Conservation (phyloP, 2,888 invertebrate genomes). For the Drosophila nr. medialis region DNA sequence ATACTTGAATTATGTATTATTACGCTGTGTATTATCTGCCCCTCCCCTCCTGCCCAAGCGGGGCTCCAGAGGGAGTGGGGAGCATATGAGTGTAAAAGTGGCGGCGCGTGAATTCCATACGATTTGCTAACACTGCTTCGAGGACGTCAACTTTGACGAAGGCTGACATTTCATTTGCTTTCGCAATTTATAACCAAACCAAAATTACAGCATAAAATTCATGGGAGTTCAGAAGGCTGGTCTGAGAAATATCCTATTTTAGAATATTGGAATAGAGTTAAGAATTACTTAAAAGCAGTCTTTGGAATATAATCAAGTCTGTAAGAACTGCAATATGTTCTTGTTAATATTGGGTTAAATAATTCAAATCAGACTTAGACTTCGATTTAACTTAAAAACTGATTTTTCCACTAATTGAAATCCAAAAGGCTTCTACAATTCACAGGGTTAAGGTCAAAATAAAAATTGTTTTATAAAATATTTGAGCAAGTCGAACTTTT, state of each 20-base stretch:
- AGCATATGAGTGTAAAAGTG: constrained; percentile 36
- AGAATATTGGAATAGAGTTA: neutral
- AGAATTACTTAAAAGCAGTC: neutral
- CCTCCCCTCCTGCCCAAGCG: constrained; percentile 3
- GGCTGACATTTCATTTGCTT: constrained; percentile 53
- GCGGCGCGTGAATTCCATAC: constrained; percentile 55
- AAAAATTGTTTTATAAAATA: constrained; percentile 49
- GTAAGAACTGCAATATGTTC: neutral
- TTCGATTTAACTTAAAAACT: neutral
- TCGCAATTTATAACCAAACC: constrained; percentile 57
- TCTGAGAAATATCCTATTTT: neutral
- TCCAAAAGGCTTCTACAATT: neutral
- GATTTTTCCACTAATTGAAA: neutral
- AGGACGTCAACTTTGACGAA: constrained; percentile 41
- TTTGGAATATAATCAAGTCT: neutral
- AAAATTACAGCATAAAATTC: constrained; percentile 16
- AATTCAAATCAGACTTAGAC: neutral
- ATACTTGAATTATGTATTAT: constrained; percentile 74
- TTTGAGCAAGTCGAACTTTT: constrained; percentile 3
- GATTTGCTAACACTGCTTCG: constrained; percentile 47
- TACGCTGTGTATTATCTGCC: constrained; percentile 41
- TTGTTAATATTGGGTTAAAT: neutral
- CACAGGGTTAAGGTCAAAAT: constrained; percentile 2
- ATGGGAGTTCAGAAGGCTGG: accelerated
- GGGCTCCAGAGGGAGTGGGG: neutral